Percentiles rank a stretch among this genome's conserved stretches.
Conservation (phyloP, 2,797 vertebrate genomes). For the Pseudochirops corinnae region DNA sequence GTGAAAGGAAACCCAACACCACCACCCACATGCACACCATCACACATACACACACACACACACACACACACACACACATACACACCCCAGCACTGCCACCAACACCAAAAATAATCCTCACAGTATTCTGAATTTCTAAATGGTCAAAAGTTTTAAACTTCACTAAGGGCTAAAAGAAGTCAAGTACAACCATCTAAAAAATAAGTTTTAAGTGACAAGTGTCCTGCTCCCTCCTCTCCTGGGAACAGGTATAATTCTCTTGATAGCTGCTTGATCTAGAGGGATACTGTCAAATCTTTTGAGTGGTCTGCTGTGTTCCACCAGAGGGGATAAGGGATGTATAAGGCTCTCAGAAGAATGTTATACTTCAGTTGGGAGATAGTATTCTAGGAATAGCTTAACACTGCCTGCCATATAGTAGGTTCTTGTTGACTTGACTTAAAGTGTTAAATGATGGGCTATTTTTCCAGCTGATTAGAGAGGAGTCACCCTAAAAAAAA, state of each 20-base stretch:
- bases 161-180: slow-evolving; percentile 12
- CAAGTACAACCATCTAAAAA: slow-evolving; percentile 34
- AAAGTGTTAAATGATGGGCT: neutral
- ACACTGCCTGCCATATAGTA: neutral
- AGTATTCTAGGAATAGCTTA: neutral
- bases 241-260: neutral
- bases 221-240: neutral
- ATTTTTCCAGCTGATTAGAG: neutral
- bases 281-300: neutral
- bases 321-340: neutral
- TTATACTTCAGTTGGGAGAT: neutral
- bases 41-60: neutral
- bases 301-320: neutral
- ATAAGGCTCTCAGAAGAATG: neutral
- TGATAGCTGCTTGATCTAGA: neutral
- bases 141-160: slow-evolving; percentile 23
- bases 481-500: neutral
- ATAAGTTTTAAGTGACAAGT: neutral
- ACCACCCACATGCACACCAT: neutral
- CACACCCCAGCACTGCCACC: neutral
- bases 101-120: slow-evolving; percentile 11
- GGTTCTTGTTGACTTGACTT: neutral
- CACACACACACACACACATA: neutral
- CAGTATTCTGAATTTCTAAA: slow-evolving; percentile 24
- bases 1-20: neutral